Conservation (phyloP, 2,113 vertebrate species). For the Ardeotis arabs region DNA sequence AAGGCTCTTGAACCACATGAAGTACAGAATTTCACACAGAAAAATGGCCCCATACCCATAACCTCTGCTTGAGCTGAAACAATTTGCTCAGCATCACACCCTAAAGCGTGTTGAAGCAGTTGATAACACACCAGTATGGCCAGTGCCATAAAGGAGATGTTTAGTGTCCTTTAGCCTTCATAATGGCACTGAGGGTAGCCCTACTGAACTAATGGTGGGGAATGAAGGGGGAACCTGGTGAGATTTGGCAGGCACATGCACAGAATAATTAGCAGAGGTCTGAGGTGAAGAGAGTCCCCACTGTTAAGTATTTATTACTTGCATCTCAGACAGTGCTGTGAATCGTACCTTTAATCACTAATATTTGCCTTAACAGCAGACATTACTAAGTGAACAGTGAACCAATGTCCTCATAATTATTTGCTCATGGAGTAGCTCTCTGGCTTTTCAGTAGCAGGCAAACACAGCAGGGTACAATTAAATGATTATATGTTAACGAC, state of each 20-base stretch:
- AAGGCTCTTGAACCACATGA: background rate
- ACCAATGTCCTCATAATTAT: background rate
- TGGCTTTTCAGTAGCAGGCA: background rate
- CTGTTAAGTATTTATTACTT: slow-evolving; percentile 1
- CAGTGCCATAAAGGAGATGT: background rate
- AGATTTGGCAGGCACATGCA: background rate
- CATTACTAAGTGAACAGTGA: background rate
- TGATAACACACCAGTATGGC: background rate
- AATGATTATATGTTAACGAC: slow-evolving; percentile 3
- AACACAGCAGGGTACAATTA: background rate
- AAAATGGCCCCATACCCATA: background rate
- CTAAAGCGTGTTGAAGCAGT: background rate
- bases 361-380: slow-evolving; percentile 13
- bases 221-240: background rate
- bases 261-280: slow-evolving; percentile 22
- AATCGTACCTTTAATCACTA: background rate
- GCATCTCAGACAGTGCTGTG: background rate
- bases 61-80: background rate
- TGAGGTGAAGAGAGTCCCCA: background rate
- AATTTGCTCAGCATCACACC: background rate
- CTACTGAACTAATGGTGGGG: background rate
- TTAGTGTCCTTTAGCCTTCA: background rate
- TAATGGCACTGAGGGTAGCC: background rate
- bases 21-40: background rate
- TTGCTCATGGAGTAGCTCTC: background rate